Evolutionary conservation across 2,113 vertebrate species (phyloP).

Genomic region (rat (Rattus norvegicus)): DNA sequence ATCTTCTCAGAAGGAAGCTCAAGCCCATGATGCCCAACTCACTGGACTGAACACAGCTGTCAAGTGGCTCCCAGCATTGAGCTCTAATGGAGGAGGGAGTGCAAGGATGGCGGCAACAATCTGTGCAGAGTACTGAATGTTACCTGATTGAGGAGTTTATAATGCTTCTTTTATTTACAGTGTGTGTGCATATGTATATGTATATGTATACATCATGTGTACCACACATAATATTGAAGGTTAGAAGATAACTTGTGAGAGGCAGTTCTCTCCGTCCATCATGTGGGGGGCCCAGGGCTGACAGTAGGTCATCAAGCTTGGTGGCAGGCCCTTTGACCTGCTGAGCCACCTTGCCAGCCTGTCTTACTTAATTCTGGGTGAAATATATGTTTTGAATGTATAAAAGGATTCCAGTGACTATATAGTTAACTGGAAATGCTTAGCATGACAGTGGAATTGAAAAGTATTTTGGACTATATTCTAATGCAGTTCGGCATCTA

Average conservation of each 20-base stretch:
- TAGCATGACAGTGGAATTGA: background rate
- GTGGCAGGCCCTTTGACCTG: background rate
- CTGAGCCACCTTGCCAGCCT: background rate
- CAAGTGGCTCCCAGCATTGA: background rate
- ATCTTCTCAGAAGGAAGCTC: background rate
- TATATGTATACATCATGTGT: too few species aligned
- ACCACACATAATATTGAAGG: background rate
- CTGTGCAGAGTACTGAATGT: background rate
- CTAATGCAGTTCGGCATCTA: background rate
- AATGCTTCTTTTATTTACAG: background rate
- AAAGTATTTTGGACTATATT: background rate
- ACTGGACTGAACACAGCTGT: background rate
- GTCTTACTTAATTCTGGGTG: constrained; percentile 16
- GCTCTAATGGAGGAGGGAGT: background rate
- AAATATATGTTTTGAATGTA: background rate
- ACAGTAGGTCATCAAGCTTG: background rate
- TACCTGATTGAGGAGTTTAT: background rate
- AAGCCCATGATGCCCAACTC: background rate
- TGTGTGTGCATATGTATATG: background rate
- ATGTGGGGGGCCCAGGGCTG: background rate
- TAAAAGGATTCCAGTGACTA: background rate
- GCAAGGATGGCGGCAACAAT: background rate
- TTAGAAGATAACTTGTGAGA: background rate
- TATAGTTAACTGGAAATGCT: background rate
- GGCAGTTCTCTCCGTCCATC: background rate